phyloP scores from a whole-genome alignment of 2,113 vertebrate genomes.

The Nycticryphes semicollaris region DNA sequence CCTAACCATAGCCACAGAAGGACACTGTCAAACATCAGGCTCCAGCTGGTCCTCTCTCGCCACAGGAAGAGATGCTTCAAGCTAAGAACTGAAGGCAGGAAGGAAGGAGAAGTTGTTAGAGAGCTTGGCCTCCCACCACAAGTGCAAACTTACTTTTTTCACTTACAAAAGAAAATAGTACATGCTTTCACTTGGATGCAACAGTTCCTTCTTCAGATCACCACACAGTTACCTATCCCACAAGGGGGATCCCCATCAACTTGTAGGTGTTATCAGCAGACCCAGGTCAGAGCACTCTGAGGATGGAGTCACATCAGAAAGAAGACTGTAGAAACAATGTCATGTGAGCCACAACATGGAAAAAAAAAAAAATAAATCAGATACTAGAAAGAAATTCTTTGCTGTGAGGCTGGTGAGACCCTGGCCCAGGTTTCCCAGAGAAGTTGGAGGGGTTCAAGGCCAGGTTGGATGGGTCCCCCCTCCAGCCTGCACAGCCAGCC shows the following conservation, averaged over 20 bases:
- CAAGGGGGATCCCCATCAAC: neutral
- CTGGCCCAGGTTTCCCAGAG: neutral
- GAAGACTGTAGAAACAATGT: neutral
- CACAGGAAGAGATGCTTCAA: neutral
- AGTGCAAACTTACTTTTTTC: neutral
- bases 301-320: neutral
- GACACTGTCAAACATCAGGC: neutral
- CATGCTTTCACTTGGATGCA: neutral
- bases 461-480: neutral
- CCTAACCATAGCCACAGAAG: neutral
- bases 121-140: neutral
- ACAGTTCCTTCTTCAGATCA: neutral
- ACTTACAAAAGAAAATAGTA: neutral
- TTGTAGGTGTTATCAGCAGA: neutral
- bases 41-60: neutral
- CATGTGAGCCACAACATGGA: neutral
- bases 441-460: neutral
- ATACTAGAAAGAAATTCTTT: neutral
- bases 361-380: neutral
- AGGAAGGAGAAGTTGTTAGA: neutral
- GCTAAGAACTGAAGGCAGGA: neutral
- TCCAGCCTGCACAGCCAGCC: neutral
- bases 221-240: neutral
- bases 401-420: neutral
- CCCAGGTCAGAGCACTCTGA: neutral